Conservation (phyloP, 2,888 invertebrate species). For the Allolobophora icterica region DNA sequence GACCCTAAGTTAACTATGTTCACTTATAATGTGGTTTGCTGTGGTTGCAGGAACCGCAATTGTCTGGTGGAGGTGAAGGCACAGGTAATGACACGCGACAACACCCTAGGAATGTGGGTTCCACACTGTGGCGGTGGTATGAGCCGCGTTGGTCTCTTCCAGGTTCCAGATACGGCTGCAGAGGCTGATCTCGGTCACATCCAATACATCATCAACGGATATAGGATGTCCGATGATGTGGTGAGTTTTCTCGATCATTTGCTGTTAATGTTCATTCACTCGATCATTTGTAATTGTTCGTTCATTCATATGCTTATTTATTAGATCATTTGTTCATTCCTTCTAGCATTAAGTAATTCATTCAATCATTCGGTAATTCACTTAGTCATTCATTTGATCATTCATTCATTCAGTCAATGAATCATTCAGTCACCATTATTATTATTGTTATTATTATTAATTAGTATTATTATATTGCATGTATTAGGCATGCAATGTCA, state of each 20-base stretch:
- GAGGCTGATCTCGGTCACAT: conserved; percentile 40
- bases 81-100: conserved; percentile 98
- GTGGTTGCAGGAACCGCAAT: conserved; percentile 31
- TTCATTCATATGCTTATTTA: not conserved
- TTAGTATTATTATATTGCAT: no score
- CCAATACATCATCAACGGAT: conserved; percentile 88
- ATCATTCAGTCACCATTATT: not conserved
- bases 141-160: conserved; percentile 76
- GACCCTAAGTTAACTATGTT: not conserved
- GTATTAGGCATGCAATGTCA: no score
- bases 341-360: not conserved
- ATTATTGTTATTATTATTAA: no score
- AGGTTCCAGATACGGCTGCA: not conserved
- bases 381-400: not conserved
- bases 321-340: not conserved
- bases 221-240: conserved; percentile 87
- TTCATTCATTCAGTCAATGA: no score
- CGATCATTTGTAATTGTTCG: not conserved
- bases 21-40: not conserved
- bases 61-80: conserved; percentile 90
- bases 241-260: conserved; percentile 68
- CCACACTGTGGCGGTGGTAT: conserved; percentile 91
- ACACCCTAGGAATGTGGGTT: conserved; percentile 91
- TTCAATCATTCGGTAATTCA: not conserved
- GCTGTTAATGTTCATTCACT: not conserved